Evolutionary conservation across 2,113 vertebrate genomes (phyloP), one percentile per base, ranked within the genome.

Genomic region (Petrocephalus microphthalmus): DNA sequence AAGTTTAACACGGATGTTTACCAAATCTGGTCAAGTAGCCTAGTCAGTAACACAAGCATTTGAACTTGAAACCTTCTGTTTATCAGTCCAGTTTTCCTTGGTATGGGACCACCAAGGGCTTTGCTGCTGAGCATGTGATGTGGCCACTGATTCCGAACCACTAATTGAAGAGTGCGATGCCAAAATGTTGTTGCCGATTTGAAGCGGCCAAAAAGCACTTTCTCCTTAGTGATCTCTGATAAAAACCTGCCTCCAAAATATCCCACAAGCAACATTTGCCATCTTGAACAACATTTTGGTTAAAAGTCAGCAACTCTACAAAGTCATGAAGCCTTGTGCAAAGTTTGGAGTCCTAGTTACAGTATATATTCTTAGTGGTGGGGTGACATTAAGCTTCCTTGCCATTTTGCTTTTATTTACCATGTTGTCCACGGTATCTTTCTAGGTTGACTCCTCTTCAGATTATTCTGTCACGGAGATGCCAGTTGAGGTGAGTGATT

Each of bases 371-470:
- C 33, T 19, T 78, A 78, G 42, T 22, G 81, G 8, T 10, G 81
- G 22, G n/a, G 7, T 1, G 22, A n/a, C 54, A 52, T 85, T 13
- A 85, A 33, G 51, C 22, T 85, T 56, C 6, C 8, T 5, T 81
- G 74, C 37, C 10, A 37, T 13, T 60, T 89, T 74, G 2, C 52
- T 42, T 64, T 51, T 89, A 84, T 89, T 83, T 42, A 33, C 82
- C 89, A 85, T 49, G 85, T 53, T 89, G 45, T 85, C 29, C 67
- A 64, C 88, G 22, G 89, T 92, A 67, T 92, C 45, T 93, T 91
- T 92, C 42, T 91, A 96, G 95, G 94, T 96, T n/a, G 94, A 96
- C 85, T 64, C 96, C 89, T 91, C 94, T 49, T 89, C 93, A 10
- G 85, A 64, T 37, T 64, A 47, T 56, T 60, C 85, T 57, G 89